These are phyloP conservation scores for Elysia chlorotica DNA, from an alignment of 1,140 invertebrate species.

Conservation along the genomic window DNA sequence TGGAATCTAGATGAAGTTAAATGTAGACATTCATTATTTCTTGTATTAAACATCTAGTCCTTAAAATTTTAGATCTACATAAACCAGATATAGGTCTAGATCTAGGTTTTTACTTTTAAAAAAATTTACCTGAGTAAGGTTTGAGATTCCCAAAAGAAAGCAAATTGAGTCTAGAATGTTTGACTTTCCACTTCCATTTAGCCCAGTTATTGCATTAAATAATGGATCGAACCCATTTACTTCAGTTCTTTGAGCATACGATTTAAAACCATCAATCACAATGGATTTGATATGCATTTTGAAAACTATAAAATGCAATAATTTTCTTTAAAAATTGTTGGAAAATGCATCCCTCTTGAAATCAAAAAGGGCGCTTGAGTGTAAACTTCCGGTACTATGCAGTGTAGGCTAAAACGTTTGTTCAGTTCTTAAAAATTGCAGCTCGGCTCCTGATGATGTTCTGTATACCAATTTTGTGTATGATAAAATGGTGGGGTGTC, in stretches of 20 bases:
- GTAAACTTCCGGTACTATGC: constrained; percentile 13
- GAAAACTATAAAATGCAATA: not conserved
- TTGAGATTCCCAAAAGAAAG: constrained; percentile 96
- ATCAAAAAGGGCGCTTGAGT: constrained; percentile 12
- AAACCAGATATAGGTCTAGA: not conserved
- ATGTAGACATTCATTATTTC: too few species aligned
- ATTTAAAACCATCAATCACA: constrained; percentile 97
- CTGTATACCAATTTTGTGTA: not conserved
- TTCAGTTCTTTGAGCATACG: constrained; percentile 91
- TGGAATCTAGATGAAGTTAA: too few species aligned
- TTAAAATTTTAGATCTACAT: not conserved
- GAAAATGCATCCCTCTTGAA: not conserved
- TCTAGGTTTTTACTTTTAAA: not conserved
- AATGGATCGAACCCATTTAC: constrained; percentile 92
- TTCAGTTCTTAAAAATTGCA: not conserved
- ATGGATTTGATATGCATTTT: constrained; percentile 94
- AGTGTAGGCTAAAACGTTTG: too few species aligned
- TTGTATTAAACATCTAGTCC: not conserved
- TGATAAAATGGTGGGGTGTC: not conserved
- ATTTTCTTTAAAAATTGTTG: not conserved
- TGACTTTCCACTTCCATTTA: constrained; percentile 98
- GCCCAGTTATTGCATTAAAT: constrained; percentile 98
- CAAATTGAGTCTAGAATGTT: constrained; percentile 99
- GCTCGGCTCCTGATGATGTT: not conserved
- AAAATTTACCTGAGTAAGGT: constrained; percentile 80